Conservation (phyloP, 1,140 invertebrate species). For the Achatina immaculata region DNA sequence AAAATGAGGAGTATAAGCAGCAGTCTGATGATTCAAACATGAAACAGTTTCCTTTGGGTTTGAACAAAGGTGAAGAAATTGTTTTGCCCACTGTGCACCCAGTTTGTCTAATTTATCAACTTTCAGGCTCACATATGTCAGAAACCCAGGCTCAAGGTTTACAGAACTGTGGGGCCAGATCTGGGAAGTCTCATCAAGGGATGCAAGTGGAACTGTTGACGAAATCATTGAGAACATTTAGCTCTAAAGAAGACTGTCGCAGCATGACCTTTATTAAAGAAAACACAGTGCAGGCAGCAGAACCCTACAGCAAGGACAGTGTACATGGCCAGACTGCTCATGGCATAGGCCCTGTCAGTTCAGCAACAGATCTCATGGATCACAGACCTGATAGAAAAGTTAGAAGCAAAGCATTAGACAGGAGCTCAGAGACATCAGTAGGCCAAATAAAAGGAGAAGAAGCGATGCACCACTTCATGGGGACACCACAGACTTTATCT, state of each 20-base stretch:
- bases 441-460: neutral
- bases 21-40: neutral
- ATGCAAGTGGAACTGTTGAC: neutral
- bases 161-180: neutral
- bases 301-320: too few relatives aligned
- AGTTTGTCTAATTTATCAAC: neutral
- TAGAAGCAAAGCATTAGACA: neutral
- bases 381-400: neutral
- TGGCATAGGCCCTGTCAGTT: neutral
- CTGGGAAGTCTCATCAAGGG: neutral
- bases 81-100: too few relatives aligned
- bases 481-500: neutral
- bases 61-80: neutral
- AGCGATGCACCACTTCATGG: neutral
- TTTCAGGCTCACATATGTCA: neutral
- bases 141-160: neutral
- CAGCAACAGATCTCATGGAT: neutral
- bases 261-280: neutral
- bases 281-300: neutral
- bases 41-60: neutral
- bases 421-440: neutral
- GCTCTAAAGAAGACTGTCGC: neutral
- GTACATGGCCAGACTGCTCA: too few relatives aligned
- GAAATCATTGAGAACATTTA: neutral
- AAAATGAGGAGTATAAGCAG: neutral